Base-by-base conservation (phyloP, 2,888 invertebrate genomes). In the Hirtodrosophila trivittata region DNA sequence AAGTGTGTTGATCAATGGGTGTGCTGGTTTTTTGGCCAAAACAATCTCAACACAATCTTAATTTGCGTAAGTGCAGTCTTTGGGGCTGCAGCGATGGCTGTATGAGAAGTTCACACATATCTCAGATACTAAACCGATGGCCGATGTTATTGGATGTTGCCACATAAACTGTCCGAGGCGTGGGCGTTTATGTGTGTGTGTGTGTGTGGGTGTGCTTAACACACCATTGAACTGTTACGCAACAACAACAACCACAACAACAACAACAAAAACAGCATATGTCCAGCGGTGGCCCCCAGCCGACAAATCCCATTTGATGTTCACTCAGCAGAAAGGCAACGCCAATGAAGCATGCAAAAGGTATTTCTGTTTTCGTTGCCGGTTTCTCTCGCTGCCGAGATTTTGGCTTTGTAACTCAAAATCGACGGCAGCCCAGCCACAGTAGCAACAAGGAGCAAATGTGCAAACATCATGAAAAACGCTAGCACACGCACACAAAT, bases 321-420 rank as follows among this genome's bases (percentile, higher is more conserved):
- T 85, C 83, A 85, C 71, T 78, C 85, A 84, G 86, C 83, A 83
- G 80, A 85, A 85, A 82, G 80, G 74, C 76, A 86, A 75, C 62
- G 76, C 70, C 87, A 86, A 84, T 86, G 86, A 86, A 87, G 87
- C 86, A 82, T 86, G 82, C 75, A 84, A 87, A 84, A 84, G 86
- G 80, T 83, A 80, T 77, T 83, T 75, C 80, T 82, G 71, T 77
- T 77, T 76, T 82, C 78, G 52, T 65, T 66, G 51, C 66, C 67
- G 58, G 43, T 41, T 47, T 55, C 45, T 38, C 50, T 28, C 33
- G n/a, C 66, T 51, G 71, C 75, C 52, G 80, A 77, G 80, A 81
- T 84, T 84, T 84, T 81, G 81, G 83, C 80, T 81, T 81, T 81
- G 80, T 83, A 83, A 72, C 83, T 80, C 83, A 80, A 83, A 80